Evolutionary conservation across 2,113 vertebrate species (phyloP).

Genomic region (Burhinus bistriatus): DNA sequence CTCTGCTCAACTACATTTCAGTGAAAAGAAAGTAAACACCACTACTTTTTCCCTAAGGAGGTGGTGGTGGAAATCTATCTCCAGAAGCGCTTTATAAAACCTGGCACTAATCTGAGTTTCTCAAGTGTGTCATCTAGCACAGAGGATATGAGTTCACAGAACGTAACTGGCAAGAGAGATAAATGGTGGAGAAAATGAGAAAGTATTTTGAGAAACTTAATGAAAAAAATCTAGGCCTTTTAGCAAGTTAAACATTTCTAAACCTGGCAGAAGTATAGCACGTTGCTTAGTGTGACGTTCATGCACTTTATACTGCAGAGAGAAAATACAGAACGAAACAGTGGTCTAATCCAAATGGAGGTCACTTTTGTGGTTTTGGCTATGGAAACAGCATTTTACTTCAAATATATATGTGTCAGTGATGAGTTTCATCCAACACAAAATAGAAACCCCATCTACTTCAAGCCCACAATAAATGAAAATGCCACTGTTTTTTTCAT

Average conservation of each 20-base stretch:
- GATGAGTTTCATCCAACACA: not conserved
- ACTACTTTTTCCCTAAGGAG: not conserved
- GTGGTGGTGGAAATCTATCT: not conserved
- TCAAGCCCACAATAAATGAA: not conserved
- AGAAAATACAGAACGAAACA: not conserved
- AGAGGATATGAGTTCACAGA: not conserved
- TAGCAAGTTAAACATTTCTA: not conserved
- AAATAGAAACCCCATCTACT: not conserved
- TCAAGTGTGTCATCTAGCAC: not conserved
- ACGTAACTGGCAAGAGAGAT: not conserved
- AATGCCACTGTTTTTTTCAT: not conserved
- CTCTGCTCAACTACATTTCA: not conserved
- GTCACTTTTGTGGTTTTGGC: not conserved
- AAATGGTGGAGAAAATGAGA: not conserved
- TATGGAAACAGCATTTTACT: not conserved
- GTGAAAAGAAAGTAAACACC: not conserved
- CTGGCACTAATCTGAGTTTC: not conserved
- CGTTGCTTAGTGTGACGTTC: not conserved
- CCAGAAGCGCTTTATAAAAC: not conserved
- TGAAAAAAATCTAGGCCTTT: not conserved
- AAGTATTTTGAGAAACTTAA: not conserved
- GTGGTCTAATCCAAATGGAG: not conserved
- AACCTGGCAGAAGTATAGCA: not conserved
- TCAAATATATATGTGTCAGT: not conserved
- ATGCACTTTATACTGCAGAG: too few species aligned